These are phyloP conservation scores for Pegoplata infirma DNA, from an alignment of 2,888 invertebrate species.

Conservation along the genomic window DNA sequence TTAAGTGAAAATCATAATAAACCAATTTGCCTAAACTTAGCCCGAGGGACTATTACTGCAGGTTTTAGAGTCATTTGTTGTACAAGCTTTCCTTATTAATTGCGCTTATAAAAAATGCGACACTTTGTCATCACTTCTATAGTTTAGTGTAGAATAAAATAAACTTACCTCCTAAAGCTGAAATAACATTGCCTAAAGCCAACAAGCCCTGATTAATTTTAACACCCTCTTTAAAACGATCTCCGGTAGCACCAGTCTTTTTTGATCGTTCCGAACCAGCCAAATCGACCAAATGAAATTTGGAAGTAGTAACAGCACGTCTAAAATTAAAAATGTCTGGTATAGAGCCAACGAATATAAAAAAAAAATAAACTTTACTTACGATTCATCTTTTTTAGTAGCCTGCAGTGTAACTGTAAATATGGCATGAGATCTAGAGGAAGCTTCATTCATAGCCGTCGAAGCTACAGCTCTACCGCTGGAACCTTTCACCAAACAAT, in stretches of 20 bases:
- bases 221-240: constrained; percentile 91
- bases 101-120: too few species aligned
- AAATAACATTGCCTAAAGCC: constrained; percentile 96
- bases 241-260: constrained; percentile 93
- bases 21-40: too few species aligned
- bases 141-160: too few species aligned
- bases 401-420: constrained; percentile 87
- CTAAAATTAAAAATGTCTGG: constrained; percentile 76
- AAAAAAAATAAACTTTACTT: constrained; percentile 68
- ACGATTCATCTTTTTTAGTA: constrained; percentile 82
- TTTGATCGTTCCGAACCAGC: constrained; percentile 95
- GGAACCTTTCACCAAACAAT: constrained; percentile 85
- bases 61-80: too few species aligned
- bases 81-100: too few species aligned
- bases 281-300: constrained; percentile 94
- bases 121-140: too few species aligned
- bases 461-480: constrained; percentile 88
- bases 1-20: too few species aligned
- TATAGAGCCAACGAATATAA: neutral
- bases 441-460: constrained; percentile 94
- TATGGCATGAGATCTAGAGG: constrained; percentile 94
- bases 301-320: constrained; percentile 86
- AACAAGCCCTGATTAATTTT: constrained; percentile 95
- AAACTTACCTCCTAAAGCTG: constrained; percentile 87
- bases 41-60: too few species aligned